Evolutionary conservation across 2,888 invertebrate species (phyloP), one percentile per base, ranked within the genome.

Genomic region (Heliconius ismenius): DNA sequence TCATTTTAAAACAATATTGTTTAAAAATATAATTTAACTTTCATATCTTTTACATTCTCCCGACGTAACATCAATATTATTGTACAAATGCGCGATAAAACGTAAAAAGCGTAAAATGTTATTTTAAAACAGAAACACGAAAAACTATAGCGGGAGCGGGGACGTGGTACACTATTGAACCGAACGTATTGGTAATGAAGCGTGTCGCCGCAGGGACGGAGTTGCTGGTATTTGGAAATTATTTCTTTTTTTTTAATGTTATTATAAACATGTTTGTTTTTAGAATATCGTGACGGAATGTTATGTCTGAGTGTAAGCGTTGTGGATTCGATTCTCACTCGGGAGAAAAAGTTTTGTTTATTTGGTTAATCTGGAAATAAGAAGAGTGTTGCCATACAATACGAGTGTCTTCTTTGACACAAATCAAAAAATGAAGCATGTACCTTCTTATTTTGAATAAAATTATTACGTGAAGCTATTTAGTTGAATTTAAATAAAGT

Each of bases 181-280:
- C 28, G 67, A 60, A 74, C 58, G 60, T 74, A 49, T 74, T 74
- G 74, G 54, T 74, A 73, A 73, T 73, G 72, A 73, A 73, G 72
- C 72, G 72, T 73, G 72, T 39, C 62, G 36, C 13, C 7, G 36
- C 36, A 62, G 72, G 62, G 32, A 24, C 67, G 67, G 65, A 58
- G 7, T 74, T 24, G 24, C 39, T 2, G 15, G 11, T 58, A 58
- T n/a, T 64, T 28, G 15, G 15, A 28, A 49, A 54, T 28, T 21
- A 26, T 49, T 36, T 36, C 4, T 39, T 65, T 39, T 64, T 64
- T 64, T 28, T 28, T 63, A 24, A 28, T 64, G n/a, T 58, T n/a
- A 58, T 54, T 54, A 58, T 49, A 49, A 49, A 7, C 6, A 49
- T 7, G 18, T 49, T 6, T 7, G 0, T 18, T 18, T 1, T 18